phyloP scores from a whole-genome alignment of 1,140 invertebrate genomes.

The Coelopa frigida region DNA sequence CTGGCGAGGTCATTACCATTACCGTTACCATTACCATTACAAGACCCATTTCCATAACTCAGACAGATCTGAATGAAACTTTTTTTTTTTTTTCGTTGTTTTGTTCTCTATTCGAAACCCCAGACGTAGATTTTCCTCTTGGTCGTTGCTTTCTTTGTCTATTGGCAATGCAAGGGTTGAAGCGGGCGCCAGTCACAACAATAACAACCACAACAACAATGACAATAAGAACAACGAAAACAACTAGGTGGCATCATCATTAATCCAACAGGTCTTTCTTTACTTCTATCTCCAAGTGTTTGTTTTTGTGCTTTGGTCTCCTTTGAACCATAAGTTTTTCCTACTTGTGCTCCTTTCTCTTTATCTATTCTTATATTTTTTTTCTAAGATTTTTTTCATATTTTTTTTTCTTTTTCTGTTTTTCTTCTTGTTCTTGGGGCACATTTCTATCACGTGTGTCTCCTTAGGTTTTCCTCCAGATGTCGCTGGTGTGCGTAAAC shows the following conservation, averaged over 20 bases:
- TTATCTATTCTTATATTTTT: constrained; percentile 5
- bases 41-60: neutral
- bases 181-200: neutral
- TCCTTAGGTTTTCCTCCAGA: neutral
- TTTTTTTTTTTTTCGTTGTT: constrained; percentile 2
- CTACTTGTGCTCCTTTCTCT: too few relatives aligned
- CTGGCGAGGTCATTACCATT: too few relatives aligned
- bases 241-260: constrained; percentile 3
- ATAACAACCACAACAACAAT: constrained; percentile 1
- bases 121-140: neutral
- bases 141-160: neutral
- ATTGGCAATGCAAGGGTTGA: neutral
- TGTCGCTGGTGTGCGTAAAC: neutral
- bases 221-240: neutral
- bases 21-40: too few relatives aligned
- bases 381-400: constrained; percentile 9
- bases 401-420: constrained; percentile 4
- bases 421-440: neutral
- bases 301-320: neutral
- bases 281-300: neutral
- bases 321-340: too few relatives aligned
- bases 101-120: constrained; percentile 1
- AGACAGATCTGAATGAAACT: too few relatives aligned
- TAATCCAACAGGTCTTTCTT: constrained; percentile 7
- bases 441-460: neutral